These are phyloP conservation scores for Lepidurus arcticus DNA, from an alignment of 1,140 invertebrate genomes.

Conservation along the genomic window DNA sequence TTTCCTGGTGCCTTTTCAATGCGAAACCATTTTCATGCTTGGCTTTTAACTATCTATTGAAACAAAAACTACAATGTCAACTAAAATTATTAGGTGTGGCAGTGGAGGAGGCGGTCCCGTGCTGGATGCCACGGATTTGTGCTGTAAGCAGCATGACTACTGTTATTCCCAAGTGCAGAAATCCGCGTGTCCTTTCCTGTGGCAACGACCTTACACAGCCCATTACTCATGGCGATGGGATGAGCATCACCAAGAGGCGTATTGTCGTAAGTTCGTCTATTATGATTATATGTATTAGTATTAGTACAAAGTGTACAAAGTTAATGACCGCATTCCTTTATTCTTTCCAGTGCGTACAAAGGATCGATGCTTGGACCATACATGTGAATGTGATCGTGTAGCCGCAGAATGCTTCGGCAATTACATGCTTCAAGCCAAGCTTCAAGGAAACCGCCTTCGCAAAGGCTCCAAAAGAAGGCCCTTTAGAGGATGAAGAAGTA, in stretches of 20 bases:
- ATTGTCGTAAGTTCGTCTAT: constrained; percentile 28
- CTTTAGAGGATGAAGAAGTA: not conserved
- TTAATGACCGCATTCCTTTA: not conserved
- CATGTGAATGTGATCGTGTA: constrained; percentile 32
- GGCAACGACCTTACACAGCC: constrained; percentile 30
- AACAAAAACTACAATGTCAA: not conserved
- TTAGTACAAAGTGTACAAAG: not conserved
- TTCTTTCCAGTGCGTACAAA: constrained; percentile 22
- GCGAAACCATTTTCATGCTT: not conserved
- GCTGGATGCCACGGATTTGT: constrained; percentile 29
- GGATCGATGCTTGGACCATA: constrained; percentile 31
- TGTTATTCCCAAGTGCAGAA: constrained; percentile 30
- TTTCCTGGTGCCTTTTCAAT: not conserved
- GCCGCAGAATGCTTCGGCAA: constrained; percentile 31
- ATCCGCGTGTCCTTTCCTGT: constrained; percentile 20
- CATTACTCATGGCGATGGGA: constrained; percentile 33
- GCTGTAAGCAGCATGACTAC: constrained; percentile 32
- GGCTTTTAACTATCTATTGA: not conserved
- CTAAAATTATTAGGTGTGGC: constrained; percentile 29
- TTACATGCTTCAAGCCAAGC: constrained; percentile 32
- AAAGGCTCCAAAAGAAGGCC: constrained; percentile 22
- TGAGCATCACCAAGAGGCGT: constrained; percentile 29
- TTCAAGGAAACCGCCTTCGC: constrained; percentile 31
- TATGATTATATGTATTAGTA: not conserved
- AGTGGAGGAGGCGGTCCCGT: constrained; percentile 30